These are phyloP conservation scores for Scleropages formosus DNA, from an alignment of 2,797 vertebrate genomes.

Conservation along the genomic window DNA sequence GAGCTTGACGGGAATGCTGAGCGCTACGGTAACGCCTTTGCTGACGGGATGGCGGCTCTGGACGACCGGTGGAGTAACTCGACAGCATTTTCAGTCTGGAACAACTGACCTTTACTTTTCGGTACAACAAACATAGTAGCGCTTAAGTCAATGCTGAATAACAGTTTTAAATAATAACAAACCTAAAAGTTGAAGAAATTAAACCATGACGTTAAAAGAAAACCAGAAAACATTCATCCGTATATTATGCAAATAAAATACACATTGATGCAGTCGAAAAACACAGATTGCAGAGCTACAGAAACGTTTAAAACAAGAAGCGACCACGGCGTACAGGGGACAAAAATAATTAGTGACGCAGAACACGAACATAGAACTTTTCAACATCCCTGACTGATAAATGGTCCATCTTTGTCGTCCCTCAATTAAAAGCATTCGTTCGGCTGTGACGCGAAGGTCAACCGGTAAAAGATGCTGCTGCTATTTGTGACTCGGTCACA, in stretches of 20 bases:
- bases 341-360: neutral
- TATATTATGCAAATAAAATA: neutral
- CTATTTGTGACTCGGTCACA: no score
- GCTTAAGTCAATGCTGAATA: no score
- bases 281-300: no score
- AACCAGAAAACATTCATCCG: neutral
- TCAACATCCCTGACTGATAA: neutral
- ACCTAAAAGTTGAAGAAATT: neutral
- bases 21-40: no score
- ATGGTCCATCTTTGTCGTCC: neutral
- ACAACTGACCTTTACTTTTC: constrained; percentile 10
- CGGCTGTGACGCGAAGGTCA: neutral
- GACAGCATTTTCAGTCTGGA: neutral
- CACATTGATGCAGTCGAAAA: no score
- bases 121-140: neutral
- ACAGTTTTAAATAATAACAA: no score
- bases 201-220: neutral
- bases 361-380: neutral
- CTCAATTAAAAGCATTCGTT: no score
- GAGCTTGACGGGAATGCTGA: no score
- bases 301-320: no score
- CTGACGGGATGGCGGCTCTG: no score
- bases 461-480: neutral
- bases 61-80: no score
- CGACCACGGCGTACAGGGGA: neutral